Percentiles rank a stretch among this genome's conserved stretches.
phyloP scores from a whole-genome alignment of 2,113 vertebrate species.

The Climacteris rufus region DNA sequence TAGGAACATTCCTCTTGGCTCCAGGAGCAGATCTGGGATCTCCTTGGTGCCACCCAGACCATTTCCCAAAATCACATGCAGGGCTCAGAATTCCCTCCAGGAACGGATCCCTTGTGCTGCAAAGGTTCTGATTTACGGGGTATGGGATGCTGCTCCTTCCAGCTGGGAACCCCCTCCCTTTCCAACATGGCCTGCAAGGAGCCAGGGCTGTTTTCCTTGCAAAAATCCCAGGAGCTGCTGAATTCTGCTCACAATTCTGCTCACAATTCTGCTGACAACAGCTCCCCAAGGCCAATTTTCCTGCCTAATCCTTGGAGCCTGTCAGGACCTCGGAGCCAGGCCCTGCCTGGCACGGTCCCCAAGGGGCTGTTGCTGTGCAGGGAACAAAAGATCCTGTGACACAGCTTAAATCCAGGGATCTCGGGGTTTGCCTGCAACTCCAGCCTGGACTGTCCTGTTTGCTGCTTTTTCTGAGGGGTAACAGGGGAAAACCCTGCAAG shows the following conservation, averaged over 20 bases:
- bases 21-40: accelerated
- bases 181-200: not conserved
- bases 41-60: accelerated
- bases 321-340: not conserved
- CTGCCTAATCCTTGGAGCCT: conserved; percentile 15
- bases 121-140: not conserved
- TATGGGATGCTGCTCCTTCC: not conserved
- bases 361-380: not conserved
- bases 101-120: accelerated
- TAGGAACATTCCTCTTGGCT: not conserved
- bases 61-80: accelerated
- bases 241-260: too few relatives aligned
- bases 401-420: conserved; percentile 10
- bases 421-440: not conserved
- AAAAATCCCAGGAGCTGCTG: not conserved
- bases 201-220: not conserved
- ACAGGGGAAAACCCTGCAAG: not conserved
- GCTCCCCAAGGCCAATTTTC: not conserved
- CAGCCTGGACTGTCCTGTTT: not conserved
- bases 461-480: not conserved
- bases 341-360: not conserved
- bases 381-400: conserved; percentile 2
- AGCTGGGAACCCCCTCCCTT: not conserved
- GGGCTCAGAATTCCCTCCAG: not conserved
- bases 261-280: too few relatives aligned